Evolutionary conservation across 2,797 vertebrate species (phyloP).

Genomic region (Molossus alvarezi): DNA sequence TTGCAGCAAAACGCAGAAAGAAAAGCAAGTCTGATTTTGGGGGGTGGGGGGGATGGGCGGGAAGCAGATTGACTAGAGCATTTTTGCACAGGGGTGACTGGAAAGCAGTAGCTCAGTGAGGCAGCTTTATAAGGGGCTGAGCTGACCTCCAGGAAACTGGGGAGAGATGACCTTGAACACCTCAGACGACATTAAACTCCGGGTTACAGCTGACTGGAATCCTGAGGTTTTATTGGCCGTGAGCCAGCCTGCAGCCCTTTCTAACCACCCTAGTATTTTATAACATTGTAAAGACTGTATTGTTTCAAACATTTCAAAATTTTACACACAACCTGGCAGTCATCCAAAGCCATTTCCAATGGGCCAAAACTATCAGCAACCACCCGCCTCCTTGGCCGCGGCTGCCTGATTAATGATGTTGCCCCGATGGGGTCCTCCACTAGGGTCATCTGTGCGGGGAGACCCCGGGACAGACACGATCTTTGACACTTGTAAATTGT

Average conservation of each 20-base stretch:
- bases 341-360: slow-evolving; percentile 89
- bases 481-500: slow-evolving; percentile 81
- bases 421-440: slow-evolving; percentile 74
- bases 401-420: slow-evolving; percentile 88
- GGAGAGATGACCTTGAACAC: slow-evolving; percentile 86
- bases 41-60: background rate
- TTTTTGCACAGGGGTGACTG: background rate
- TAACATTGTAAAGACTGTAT: slow-evolving; percentile 91
- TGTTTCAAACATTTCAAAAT: slow-evolving; percentile 91
- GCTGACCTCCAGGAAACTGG: slow-evolving; percentile 69
- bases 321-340: slow-evolving; percentile 89
- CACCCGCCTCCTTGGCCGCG: slow-evolving; percentile 90
- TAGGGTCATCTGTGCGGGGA: slow-evolving; percentile 83
- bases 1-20: background rate
- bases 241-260: slow-evolving; percentile 87
- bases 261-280: slow-evolving; percentile 89
- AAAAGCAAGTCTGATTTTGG: background rate
- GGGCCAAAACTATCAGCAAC: slow-evolving; percentile 92
- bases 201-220: slow-evolving; percentile 89
- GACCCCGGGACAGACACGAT: slow-evolving; percentile 77
- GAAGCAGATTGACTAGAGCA: background rate
- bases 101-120: background rate
- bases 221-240: slow-evolving; percentile 89
- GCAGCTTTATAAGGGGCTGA: background rate
- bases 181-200: slow-evolving; percentile 85